Percentiles rank a stretch among this genome's conserved stretches.
Conservation (phyloP, 2,797 vertebrate genomes). For the Sibirionetta formosa region DNA sequence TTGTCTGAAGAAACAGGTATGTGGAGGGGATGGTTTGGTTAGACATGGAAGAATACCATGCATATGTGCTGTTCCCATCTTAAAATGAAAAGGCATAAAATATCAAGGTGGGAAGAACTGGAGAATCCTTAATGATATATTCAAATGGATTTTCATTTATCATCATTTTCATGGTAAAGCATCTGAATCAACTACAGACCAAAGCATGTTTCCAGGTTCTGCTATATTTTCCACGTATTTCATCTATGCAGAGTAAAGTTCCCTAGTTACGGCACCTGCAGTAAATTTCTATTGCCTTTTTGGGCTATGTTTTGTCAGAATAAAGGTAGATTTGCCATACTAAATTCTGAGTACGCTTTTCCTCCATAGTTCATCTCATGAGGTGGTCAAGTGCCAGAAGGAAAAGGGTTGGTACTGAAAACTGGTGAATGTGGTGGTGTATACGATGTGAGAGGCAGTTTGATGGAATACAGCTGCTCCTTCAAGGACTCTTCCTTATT, state of each 20-base stretch:
- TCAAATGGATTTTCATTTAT: neutral
- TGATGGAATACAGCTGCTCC: neutral
- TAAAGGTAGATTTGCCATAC: neutral
- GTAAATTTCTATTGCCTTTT: neutral
- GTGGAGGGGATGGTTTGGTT: neutral
- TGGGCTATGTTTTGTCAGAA: neutral
- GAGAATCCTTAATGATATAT: neutral
- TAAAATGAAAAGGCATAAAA: neutral
- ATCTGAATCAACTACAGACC: neutral
- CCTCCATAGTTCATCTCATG: neutral
- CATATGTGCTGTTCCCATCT: neutral
- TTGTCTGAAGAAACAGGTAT: neutral
- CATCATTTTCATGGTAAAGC: neutral
- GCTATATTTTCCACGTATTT: neutral
- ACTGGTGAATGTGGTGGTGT: neutral
- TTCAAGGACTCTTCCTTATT: neutral
- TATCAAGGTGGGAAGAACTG: neutral
- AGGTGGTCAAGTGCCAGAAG: neutral
- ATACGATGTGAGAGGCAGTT: neutral
- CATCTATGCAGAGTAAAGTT: neutral
- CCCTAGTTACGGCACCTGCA: neutral
- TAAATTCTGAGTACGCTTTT: fast-evolving
- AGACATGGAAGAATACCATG: neutral
- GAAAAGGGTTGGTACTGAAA: neutral
- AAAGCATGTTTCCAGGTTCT: neutral